Evolutionary conservation across 2,797 vertebrate genomes (phyloP).

Genomic region (Chromobotia macracanthus): DNA sequence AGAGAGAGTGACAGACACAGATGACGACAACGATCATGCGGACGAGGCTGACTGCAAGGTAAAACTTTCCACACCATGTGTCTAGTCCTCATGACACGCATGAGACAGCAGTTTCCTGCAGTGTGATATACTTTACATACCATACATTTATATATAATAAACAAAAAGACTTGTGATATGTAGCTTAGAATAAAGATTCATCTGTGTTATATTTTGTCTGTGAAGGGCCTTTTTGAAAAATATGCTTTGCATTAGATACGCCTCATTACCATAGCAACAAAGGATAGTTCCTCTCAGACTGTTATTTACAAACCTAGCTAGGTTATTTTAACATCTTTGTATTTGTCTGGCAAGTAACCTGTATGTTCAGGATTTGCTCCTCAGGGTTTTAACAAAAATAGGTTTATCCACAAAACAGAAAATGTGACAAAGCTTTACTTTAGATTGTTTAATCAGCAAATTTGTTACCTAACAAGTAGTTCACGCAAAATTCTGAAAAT

Average conservation of each 20-base stretch:
- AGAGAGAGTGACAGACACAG: slow-evolving; percentile 90
- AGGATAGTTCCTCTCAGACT: neutral
- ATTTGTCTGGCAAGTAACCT: slow-evolving; percentile 13
- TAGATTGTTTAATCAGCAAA: too few relatives aligned
- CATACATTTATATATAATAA: neutral
- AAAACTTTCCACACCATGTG: neutral
- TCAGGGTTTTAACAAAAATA: neutral
- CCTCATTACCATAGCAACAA: slow-evolving; percentile 31
- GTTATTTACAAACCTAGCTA: neutral
- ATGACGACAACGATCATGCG: slow-evolving; percentile 80
- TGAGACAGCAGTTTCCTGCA: neutral
- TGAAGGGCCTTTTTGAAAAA: slow-evolving; percentile 2
- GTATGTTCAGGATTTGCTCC: neutral
- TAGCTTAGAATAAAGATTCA: neutral
- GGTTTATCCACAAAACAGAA: too few relatives aligned
- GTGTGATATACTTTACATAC: neutral
- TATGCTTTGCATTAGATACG: neutral
- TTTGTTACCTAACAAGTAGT: too few relatives aligned
- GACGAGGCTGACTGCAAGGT: slow-evolving; percentile 85
- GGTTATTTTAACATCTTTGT: slow-evolving; percentile 16
- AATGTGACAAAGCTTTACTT: too few relatives aligned
- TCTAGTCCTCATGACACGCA: neutral
- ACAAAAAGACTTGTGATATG: slow-evolving; percentile 3
- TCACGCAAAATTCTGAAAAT: too few relatives aligned
- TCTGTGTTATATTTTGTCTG: neutral